Percentiles rank a stretch among this genome's conserved stretches.
These are phyloP conservation scores for Oryzias woworae DNA, from an alignment of 2,113 vertebrate species.

Conservation along the genomic window DNA sequence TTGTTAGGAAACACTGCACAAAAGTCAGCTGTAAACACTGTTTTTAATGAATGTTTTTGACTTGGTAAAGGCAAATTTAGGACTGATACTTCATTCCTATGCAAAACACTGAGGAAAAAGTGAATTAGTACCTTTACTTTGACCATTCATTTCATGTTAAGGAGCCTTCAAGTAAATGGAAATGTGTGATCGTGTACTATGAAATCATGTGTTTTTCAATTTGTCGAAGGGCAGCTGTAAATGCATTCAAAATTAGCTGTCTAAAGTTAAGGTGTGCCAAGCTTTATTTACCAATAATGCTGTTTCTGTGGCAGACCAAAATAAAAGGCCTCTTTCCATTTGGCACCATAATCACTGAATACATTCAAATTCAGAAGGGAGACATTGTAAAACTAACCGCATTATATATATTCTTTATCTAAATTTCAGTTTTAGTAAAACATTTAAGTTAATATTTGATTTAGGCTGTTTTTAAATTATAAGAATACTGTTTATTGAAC, in stretches of 20 bases:
- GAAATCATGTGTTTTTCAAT: conserved; percentile 4
- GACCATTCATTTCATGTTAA: conserved; percentile 6
- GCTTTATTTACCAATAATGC: conserved; percentile 17
- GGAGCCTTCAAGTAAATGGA: background rate
- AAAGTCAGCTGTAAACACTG: conserved; percentile 11
- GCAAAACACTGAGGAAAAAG: conserved; percentile 17
- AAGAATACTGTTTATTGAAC: background rate
- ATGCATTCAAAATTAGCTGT: conserved; percentile 29
- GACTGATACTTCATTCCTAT: conserved; percentile 13
- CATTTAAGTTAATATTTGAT: background rate
- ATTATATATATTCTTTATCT: conserved; percentile 3
- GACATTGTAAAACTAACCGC: conserved; percentile 12
- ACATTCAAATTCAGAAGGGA: background rate
- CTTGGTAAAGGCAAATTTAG: background rate
- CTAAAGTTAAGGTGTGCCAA: conserved; percentile 16
- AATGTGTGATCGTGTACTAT: background rate
- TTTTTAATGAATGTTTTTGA: conserved; percentile 13
- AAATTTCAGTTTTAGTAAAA: background rate
- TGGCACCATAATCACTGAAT: background rate
- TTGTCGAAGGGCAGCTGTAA: conserved; percentile 35
- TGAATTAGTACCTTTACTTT: conserved; percentile 1
- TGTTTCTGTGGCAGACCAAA: conserved; percentile 13
- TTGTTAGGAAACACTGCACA: conserved; percentile 17
- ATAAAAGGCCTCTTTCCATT: background rate
- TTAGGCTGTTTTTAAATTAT: background rate